Percentiles rank a stretch among this genome's conserved stretches.
Evolutionary conservation across 1,140 invertebrate genomes (phyloP).

Genomic region (Drosophila parvula): DNA sequence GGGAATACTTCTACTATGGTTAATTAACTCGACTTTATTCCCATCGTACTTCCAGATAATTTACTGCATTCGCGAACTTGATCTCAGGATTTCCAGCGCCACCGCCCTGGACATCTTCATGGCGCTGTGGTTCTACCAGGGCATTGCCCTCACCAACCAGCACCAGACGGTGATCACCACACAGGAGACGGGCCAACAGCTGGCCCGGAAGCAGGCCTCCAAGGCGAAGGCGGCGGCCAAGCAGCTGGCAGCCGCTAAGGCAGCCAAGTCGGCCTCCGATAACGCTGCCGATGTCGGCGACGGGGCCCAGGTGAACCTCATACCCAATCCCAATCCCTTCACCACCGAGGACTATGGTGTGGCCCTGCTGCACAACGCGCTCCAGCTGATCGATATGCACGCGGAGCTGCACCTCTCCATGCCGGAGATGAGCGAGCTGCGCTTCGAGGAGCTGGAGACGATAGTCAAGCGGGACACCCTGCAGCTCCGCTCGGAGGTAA

Average conservation of each 20-base stretch:
- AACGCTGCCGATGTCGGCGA: conserved; percentile 43
- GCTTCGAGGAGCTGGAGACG: conserved; percentile 82
- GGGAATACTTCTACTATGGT: no score
- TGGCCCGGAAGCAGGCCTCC: conserved; percentile 58
- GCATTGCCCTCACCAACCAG: conserved; percentile 71
- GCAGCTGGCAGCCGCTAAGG: conserved; percentile 34
- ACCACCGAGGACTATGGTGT: conserved; percentile 82
- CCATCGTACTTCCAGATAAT: conserved; percentile 61
- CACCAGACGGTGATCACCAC: conserved; percentile 78
- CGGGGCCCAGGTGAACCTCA: conserved; percentile 57
- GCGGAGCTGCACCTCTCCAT: conserved; percentile 71
- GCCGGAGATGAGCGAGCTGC: conserved; percentile 66
- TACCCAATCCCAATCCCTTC: conserved; percentile 79
- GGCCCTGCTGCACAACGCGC: conserved; percentile 76
- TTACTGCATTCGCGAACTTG: conserved; percentile 81
- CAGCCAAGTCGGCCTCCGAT: conserved; percentile 33
- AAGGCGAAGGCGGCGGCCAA: conserved; percentile 69
- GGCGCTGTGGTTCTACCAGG: conserved; percentile 80
- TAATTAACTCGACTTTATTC: background rate
- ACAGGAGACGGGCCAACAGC: conserved; percentile 65
- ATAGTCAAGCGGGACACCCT: conserved; percentile 75
- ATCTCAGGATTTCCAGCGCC: conserved; percentile 76
- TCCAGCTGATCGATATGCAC: conserved; percentile 83
- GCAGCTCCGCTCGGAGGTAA: conserved; percentile 74
- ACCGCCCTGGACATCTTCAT: conserved; percentile 81